These are phyloP conservation scores for Heliconius congener DNA, from an alignment of 1,140 invertebrate genomes.

Conservation along the genomic window DNA sequence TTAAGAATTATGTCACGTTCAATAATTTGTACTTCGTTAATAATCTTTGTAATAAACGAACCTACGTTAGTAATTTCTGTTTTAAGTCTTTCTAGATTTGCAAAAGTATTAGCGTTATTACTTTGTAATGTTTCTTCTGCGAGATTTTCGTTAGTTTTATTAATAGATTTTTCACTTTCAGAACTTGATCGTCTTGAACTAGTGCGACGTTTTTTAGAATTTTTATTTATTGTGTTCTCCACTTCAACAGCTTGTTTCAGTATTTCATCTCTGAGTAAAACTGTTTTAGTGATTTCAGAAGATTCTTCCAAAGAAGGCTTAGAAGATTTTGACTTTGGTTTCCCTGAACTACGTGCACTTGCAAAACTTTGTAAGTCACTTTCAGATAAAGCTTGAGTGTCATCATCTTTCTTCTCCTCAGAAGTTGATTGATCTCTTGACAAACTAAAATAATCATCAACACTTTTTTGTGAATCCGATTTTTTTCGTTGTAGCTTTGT, in stretches of 20 bases:
- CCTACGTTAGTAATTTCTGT: slow-evolving; percentile 49
- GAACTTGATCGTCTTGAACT: slow-evolving; percentile 79
- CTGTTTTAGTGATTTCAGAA: slow-evolving; percentile 57
- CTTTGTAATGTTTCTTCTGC: slow-evolving; percentile 48
- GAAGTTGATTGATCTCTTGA: slow-evolving; percentile 74
- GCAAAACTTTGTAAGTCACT: slow-evolving; percentile 83
- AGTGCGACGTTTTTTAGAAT: slow-evolving; percentile 58
- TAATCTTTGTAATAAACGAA: slow-evolving; percentile 51
- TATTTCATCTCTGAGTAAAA: slow-evolving; percentile 67
- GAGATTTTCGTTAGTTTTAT: slow-evolving; percentile 61
- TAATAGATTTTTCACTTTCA: slow-evolving; percentile 70
- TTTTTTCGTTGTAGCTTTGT: slow-evolving; percentile 78
- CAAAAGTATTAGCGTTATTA: slow-evolving; percentile 21
- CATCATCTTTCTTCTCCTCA: slow-evolving; percentile 74
- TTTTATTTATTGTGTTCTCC: slow-evolving; percentile 60
- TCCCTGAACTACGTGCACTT: slow-evolving; percentile 83
- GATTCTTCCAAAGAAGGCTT: slow-evolving; percentile 61
- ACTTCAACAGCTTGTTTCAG: slow-evolving; percentile 46
- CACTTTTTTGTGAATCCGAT: slow-evolving; percentile 81
- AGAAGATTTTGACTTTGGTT: slow-evolving; percentile 63
- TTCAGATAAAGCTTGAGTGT: slow-evolving; percentile 76
- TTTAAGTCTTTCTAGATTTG: slow-evolving; percentile 49
- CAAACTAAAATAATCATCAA: slow-evolving; percentile 83
- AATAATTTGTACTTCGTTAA: slow-evolving; percentile 80
- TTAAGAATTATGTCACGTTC: slow-evolving; percentile 84